Evolutionary conservation across 2,888 invertebrate genomes (phyloP).

Genomic region (Coecobrya sp.): DNA sequence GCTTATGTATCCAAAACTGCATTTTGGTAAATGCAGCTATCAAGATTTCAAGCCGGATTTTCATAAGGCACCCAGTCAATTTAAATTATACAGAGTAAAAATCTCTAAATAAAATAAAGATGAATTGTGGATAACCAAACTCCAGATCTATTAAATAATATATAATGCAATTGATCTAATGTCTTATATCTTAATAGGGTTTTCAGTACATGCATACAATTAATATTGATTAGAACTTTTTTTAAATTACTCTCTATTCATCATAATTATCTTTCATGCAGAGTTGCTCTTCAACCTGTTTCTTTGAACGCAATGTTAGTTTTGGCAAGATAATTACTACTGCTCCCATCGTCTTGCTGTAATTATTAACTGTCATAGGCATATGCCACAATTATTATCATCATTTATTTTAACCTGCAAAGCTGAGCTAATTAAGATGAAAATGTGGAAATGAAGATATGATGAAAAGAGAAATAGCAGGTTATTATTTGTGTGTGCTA

Average conservation of each 20-base stretch:
- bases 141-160: neutral
- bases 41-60: conserved; percentile 6
- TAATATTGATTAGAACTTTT: conserved; percentile 30
- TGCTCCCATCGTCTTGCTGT: conserved; percentile 26
- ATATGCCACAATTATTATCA: conserved; percentile 54
- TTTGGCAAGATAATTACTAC: conserved; percentile 77
- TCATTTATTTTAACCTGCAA: conserved; percentile 49
- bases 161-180: neutral
- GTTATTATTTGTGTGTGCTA: neutral
- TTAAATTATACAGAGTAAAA: neutral
- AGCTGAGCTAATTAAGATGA: conserved; percentile 69
- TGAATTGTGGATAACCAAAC: neutral
- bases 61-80: neutral
- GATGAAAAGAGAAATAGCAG: conserved; percentile 33
- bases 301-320: conserved; percentile 5
- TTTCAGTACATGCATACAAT: conserved; percentile 26
- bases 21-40: neutral
- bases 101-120: neutral
- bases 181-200: neutral
- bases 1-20: neutral
- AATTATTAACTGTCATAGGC: conserved; percentile 70
- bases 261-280: conserved; percentile 15
- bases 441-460: conserved; percentile 25
- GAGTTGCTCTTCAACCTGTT: conserved; percentile 62
- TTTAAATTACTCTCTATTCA: conserved; percentile 22